Base-by-base conservation (phyloP, 2,797 vertebrate genomes). In the Stomatorhinus walkeri region DNA sequence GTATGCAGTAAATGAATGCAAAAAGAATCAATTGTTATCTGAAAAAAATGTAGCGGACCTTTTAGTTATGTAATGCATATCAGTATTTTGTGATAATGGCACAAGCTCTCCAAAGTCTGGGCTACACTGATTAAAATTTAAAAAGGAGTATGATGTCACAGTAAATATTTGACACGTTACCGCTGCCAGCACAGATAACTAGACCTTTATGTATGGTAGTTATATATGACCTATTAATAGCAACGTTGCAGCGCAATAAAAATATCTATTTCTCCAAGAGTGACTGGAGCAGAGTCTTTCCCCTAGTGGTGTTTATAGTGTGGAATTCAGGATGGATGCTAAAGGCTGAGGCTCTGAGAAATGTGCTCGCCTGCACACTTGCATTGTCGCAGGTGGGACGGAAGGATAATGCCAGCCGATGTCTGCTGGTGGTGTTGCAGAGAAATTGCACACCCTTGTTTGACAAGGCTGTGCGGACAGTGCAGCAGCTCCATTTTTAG, bases 161-260 rank as follows among this genome's bases (percentile, higher is more conserved):
- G 19, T 46, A 84, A 46, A 84, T 84, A 84, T 84, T 84, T 49
- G 79, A 84, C 79, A 84, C 79, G 46, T 84, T 84, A 79, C 72
- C 72, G 32, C 72, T 43, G 6, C 36, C 32, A 32, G 72, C 32
- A 79, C 72, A 79, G 72, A 79, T 79, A 79, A 40, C 32, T 40
- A 79, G 72, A 43, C 72, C 72, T 79, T 79, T 79, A 79, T 79
- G 72, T 43, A 79, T 79, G 72, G 36, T 22, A 14, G 36, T 49
- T 84, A 19, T 48, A 46, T 84, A 48, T 84, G 40, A 84, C 36
- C 79, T 84, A 49, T 84, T 84, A 84, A 84, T 84, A 84, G 46
- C 43, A 22, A 49, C n/a, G 19, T 83, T 16, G 8, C n/a, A 83
- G 36, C 48, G 36, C 36, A 83, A 48, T 43, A 83, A 48, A 83